Percentiles rank a stretch among this genome's conserved stretches.
These are phyloP conservation scores for Harpagifer antarcticus DNA, from an alignment of 2,797 vertebrate species.

Conservation along the genomic window DNA sequence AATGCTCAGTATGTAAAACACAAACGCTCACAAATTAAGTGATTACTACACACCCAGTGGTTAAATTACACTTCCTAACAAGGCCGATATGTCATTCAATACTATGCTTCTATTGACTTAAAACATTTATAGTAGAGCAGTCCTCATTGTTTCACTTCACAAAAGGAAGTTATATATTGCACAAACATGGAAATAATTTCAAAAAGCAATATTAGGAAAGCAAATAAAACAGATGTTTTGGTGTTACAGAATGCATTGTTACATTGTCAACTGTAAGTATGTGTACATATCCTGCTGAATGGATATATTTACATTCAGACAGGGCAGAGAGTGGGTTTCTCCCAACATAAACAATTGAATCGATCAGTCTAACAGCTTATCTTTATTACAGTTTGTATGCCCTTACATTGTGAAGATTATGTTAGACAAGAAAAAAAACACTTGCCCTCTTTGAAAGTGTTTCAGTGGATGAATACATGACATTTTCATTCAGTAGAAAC, in stretches of 20 bases:
- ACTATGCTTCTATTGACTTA: constrained; percentile 19
- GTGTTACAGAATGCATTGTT: constrained; percentile 48
- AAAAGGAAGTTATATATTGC: constrained; percentile 69
- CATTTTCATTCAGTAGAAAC: constrained; percentile 65
- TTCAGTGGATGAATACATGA: constrained; percentile 50
- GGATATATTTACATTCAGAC: constrained; percentile 10
- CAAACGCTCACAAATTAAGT: constrained; percentile 48
- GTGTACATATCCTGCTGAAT: constrained; percentile 32
- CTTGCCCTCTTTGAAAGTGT: constrained; percentile 20
- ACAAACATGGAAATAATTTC: constrained; percentile 63
- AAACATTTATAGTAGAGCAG: constrained; percentile 35
- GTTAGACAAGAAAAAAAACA: not conserved
- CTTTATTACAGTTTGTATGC: constrained; percentile 35
- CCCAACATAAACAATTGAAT: constrained; percentile 10
- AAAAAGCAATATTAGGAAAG: constrained; percentile 46
- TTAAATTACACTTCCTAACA: constrained; percentile 45
- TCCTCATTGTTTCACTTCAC: constrained; percentile 45
- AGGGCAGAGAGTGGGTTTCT: constrained; percentile 15
- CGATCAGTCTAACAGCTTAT: constrained; percentile 15
- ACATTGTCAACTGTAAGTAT: constrained; percentile 9
- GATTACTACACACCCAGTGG: constrained; percentile 75
- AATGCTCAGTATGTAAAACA: constrained; percentile 40
- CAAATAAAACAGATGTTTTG: constrained; percentile 36
- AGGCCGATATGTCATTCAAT: constrained; percentile 49
- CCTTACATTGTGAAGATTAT: constrained; percentile 22